Evolutionary conservation across 2,113 vertebrate species (phyloP), one percentile per base, ranked within the genome.

Genomic region (Mugil cephalus): DNA sequence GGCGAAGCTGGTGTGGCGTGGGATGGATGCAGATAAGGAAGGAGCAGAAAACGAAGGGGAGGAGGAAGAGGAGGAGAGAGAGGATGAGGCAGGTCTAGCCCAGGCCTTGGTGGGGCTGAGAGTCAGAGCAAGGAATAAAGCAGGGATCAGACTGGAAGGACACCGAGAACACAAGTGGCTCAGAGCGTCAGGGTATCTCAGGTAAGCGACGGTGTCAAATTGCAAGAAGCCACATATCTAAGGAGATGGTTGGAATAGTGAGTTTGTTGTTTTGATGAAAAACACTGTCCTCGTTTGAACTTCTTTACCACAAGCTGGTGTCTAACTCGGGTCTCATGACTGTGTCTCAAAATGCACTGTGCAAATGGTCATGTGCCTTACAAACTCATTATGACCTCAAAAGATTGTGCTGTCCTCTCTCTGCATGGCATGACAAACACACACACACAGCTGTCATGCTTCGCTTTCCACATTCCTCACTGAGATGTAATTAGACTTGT

Each of bases 51-150:
- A 77, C 56, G 93, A 91, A 10, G 84, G 92, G 24, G 94, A 94
- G 14, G 85, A 94, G 18, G 94, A 93, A 77, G 93, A 60, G 47
- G 82, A 69, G 30, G 50, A 54, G 30, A 35, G 6, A 5, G 76
- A 61, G 3, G 95, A 94, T 1, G 94, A 94, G 65, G 92, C 84
- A 24, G 91, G 85, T 1, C 89, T 96, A 67, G 95, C 92, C 0
- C 93, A 95, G 60, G 96, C 95, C 9, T 86, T 97, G 71, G 93
- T 93, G 64, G 93, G 91, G 38, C 94, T 97, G 11, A 91, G 93
- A 46, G 93, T 94, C 50, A 86, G 91, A 74, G 87, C 90, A 0
- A 82, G 92, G 59, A 92, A 63, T 12, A 90, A 91, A 58, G 73
- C 53, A 4, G 91, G 92, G 18, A 78, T 89, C 47, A 66, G 86